Conservation (phyloP, 2,888 invertebrate species). For the Taphrorychus bicolor region DNA sequence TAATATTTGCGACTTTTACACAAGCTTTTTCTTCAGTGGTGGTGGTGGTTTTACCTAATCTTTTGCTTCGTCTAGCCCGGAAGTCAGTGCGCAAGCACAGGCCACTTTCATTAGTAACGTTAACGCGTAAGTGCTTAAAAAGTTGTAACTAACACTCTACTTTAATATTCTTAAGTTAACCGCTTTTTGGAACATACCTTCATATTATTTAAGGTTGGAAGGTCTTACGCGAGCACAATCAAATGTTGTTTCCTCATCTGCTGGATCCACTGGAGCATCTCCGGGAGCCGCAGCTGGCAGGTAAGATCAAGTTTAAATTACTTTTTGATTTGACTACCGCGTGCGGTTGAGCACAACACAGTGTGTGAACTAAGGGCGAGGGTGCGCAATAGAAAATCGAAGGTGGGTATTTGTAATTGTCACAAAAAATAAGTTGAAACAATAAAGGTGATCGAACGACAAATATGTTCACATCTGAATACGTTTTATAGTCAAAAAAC, state of each 20-base stretch:
- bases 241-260: neutral
- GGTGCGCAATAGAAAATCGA: no score
- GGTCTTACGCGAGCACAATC: conserved; percentile 16
- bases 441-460: no score
- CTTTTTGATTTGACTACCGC: neutral
- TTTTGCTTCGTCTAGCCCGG: conserved; percentile 46
- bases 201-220: conserved; percentile 15
- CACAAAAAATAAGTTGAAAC: no score
- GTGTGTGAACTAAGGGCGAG: neutral
- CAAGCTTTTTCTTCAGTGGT: conserved; percentile 44
- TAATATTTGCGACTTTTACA: no score
- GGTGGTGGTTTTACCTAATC: conserved; percentile 48
- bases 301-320: neutral
- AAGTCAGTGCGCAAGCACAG: conserved; percentile 46
- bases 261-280: neutral
- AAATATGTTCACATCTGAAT: no score
- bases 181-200: neutral
- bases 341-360: neutral
- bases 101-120: neutral
- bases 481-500: no score
- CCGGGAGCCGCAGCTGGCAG: neutral
- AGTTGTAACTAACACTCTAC: neutral
- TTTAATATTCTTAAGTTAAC: no score
- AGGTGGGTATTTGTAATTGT: no score
- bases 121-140: neutral